A percentile compares a stretch with the other conserved stretches of the same genome.
Conservation (phyloP, 1,140 invertebrate species). For the Drosophila lacteicornis region DNA sequence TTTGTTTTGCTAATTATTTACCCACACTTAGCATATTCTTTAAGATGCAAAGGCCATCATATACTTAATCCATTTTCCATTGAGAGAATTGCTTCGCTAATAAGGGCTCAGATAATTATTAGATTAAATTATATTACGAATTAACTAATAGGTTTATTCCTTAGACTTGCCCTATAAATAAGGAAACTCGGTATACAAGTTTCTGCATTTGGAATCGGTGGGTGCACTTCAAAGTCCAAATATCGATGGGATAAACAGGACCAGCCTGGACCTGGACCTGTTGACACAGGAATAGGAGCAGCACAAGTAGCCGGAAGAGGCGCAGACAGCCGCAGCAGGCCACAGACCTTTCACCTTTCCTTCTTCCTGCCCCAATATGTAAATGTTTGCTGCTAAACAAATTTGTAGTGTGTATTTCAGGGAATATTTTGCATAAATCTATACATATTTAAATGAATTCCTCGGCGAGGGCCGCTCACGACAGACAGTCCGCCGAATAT, state of each 20-base stretch:
- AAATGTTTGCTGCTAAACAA: constrained; percentile 8
- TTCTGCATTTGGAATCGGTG: no score
- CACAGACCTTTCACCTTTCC: constrained; percentile 8
- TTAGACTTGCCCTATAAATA: no score
- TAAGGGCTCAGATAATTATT: no score
- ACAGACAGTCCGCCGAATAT: constrained; percentile 6
- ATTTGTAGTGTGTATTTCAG: constrained; percentile 18
- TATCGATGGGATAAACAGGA: constrained; percentile 5
- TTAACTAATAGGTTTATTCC: no score
- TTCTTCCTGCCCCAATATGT: constrained; percentile 3
- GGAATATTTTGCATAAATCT: constrained; percentile 11
- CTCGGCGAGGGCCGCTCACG: background rate
- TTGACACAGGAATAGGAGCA: constrained; percentile 4
- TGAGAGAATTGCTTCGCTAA: no score
- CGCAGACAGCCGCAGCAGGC: constrained; percentile 1
- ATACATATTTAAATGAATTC: constrained; percentile 7
- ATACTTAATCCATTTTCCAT: no score
- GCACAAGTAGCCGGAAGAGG: constrained; percentile 10
- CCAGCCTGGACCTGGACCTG: constrained; percentile 1
- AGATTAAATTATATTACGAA: no score
- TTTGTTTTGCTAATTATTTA: no score
- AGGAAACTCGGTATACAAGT: no score
- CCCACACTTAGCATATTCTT: no score
- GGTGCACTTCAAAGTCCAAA: background rate
- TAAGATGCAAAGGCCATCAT: no score